Evolutionary conservation across 2,888 invertebrate species (phyloP).

Genomic region (Sthenelais limicola): DNA sequence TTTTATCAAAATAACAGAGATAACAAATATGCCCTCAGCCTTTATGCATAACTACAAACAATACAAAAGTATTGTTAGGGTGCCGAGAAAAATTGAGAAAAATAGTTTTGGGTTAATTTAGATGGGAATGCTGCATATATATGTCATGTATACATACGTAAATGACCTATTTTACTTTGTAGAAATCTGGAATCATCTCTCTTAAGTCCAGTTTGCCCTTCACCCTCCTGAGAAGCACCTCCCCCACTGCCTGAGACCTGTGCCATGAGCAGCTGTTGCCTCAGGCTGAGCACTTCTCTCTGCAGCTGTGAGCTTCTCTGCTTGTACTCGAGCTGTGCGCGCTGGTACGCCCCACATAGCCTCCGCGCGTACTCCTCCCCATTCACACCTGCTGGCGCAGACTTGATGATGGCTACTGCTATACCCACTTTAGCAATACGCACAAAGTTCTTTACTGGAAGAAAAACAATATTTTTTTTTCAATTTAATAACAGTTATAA

Average conservation of each 20-base stretch:
- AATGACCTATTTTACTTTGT: background rate
- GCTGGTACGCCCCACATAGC: background rate
- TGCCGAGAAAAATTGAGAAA: too few species aligned
- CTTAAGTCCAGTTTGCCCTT: background rate
- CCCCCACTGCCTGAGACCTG: background rate
- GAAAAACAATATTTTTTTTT: too few species aligned
- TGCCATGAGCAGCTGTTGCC: conserved; percentile 27
- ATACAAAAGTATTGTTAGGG: too few species aligned
- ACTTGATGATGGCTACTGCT: conserved; percentile 13
- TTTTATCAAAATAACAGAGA: too few species aligned
- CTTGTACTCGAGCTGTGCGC: background rate
- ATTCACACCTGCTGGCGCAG: background rate
- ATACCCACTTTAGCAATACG: background rate
- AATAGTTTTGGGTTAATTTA: too few species aligned
- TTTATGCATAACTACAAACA: too few species aligned
- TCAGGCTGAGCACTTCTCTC: conserved; percentile 7
- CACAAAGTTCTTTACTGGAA: background rate
- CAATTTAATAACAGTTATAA: too few species aligned
- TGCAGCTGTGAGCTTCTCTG: conserved; percentile 27
- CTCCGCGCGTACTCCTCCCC: conserved; percentile 8
- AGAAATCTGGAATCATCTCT: conserved; percentile 3
- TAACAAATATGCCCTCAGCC: too few species aligned
- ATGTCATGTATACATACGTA: background rate
- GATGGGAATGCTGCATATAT: background rate
- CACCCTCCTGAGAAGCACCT: too few species aligned